phyloP scores from a whole-genome alignment of 64 coral and sea anemone species.

The Pocillopora damicornis region DNA sequence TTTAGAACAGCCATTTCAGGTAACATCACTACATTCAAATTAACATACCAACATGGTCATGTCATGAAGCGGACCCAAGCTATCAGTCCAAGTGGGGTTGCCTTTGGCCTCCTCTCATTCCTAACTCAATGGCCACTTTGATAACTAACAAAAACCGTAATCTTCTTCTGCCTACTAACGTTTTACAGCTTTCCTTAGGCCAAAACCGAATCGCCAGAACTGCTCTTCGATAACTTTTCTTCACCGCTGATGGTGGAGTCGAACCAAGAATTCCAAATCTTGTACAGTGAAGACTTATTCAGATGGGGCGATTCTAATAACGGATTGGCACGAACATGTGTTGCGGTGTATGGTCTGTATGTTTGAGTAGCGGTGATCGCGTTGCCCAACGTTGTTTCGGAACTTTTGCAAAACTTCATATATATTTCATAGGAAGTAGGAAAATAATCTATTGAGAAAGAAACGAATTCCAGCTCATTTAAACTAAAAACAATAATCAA shows the following conservation, averaged over 20 bases:
- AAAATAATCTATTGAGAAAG: no score
- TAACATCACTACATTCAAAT: background rate
- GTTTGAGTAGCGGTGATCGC: background rate
- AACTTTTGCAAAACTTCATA: no score
- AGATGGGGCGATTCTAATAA: background rate
- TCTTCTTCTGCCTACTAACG: background rate
- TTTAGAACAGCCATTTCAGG: background rate
- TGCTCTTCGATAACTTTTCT: no score
- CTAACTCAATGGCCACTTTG: no score
- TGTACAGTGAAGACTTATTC: background rate
- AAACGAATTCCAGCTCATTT: no score
- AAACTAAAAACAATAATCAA: no score
- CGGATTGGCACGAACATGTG: background rate
- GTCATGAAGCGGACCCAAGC: background rate
- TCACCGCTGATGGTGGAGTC: background rate
- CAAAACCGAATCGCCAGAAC: no score
- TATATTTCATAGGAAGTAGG: no score
- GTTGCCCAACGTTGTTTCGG: no score
- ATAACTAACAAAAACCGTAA: background rate
- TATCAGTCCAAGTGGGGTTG: background rate
- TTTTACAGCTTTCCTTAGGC: background rate
- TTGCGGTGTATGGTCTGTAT: background rate
- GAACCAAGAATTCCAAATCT: background rate
- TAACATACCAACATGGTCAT: background rate
- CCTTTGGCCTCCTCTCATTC: no score